A percentile compares a stretch with the other conserved stretches of the same genome.
Conservation (phyloP, 2,113 vertebrate species). For the Ovis canadensis region DNA sequence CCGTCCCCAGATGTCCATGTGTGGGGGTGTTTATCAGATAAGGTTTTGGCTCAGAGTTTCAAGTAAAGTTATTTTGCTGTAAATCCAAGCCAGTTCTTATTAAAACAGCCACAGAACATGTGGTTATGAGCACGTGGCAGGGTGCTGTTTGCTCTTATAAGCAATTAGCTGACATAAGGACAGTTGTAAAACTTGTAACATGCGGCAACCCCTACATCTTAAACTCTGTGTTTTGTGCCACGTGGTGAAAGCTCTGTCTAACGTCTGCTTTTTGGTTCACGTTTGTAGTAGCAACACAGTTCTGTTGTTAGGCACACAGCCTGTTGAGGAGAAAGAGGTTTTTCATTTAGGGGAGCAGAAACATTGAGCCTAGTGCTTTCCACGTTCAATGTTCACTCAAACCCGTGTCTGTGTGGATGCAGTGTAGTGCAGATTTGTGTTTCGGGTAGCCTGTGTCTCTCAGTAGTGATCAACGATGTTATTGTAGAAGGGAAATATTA, state of each 20-base stretch:
- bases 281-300: neutral
- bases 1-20: constrained; percentile 42
- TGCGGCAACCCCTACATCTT: neutral
- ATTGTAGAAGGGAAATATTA: neutral
- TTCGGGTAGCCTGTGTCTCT: neutral
- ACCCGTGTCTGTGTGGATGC: neutral
- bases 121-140: constrained; percentile 1
- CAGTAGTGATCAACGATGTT: neutral
- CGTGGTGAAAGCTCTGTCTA: neutral
- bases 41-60: constrained; percentile 60
- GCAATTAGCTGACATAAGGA: constrained; percentile 55
- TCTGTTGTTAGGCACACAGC: neutral
- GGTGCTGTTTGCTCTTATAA: constrained; percentile 40
- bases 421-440: neutral
- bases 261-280: neutral
- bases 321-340: neutral
- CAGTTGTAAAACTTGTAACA: constrained; percentile 29
- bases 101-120: constrained; percentile 40
- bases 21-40: constrained; percentile 47
- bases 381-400: neutral
- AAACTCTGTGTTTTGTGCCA: neutral
- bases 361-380: neutral
- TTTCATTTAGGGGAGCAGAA: neutral
- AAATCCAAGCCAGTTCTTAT: constrained; percentile 45
- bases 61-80: constrained; percentile 55